These are phyloP conservation scores for Stichodactyla helianthus DNA, from an alignment of 64 coral and sea anemone genomes.

Conservation along the genomic window DNA sequence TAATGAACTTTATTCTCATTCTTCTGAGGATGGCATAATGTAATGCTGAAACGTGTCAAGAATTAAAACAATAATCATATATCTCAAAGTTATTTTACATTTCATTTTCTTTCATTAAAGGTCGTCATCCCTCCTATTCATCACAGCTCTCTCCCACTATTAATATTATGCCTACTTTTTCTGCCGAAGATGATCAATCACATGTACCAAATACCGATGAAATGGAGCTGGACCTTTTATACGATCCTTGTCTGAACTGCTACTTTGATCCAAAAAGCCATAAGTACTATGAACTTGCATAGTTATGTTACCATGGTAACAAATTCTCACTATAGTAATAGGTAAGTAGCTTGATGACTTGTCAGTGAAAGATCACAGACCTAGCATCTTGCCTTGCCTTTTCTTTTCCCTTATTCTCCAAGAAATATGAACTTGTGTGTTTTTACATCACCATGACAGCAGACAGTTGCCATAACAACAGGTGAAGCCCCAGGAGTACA, in stretches of 20 bases:
- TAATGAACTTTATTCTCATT: no score
- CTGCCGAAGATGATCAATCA: not conserved
- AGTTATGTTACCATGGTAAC: not conserved
- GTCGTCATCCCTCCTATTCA: not conserved
- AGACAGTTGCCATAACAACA: not conserved
- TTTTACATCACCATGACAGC: not conserved
- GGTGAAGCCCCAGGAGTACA: not conserved
- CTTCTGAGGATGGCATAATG: no score
- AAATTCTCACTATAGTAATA: not conserved
- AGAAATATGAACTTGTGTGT: no score
- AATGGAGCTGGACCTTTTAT: conserved; percentile 80
- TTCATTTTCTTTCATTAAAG: not conserved
- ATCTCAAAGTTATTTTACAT: no score
- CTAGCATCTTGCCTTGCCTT: no score
- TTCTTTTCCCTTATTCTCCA: no score
- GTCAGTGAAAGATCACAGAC: no score
- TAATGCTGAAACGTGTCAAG: no score
- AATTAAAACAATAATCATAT: no score
- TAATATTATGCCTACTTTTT: not conserved
- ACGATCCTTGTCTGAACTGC: conserved; percentile 85
- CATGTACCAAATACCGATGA: conserved; percentile 24
- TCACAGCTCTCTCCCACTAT: not conserved
- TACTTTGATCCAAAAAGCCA: conserved; percentile 92
- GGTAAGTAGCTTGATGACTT: not conserved
- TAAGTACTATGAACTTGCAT: conserved; percentile 94